A percentile compares a stretch with the other conserved stretches of the same genome.
Conservation (phyloP, 2,888 invertebrate genomes). For the Hydraecia micacea region DNA sequence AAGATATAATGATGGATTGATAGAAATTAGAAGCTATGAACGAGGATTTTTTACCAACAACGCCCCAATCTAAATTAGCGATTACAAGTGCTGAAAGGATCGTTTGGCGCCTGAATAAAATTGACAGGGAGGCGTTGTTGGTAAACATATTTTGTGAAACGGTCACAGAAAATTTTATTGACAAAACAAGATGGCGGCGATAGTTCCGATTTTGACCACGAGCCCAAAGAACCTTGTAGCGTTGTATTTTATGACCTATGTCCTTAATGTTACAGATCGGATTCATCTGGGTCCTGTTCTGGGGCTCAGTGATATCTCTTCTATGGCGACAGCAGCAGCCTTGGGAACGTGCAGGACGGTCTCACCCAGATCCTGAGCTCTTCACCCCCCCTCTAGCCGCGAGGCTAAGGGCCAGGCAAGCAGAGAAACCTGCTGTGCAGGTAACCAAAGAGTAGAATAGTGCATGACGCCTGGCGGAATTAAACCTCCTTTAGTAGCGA, state of each 20-base stretch:
- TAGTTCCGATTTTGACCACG: not conserved
- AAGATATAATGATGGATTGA: too few relatives aligned
- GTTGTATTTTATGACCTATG: not conserved
- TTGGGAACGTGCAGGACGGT: slow-evolving; percentile 78
- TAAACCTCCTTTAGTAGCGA: slow-evolving; percentile 3
- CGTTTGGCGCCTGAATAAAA: too few relatives aligned
- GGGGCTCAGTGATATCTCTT: slow-evolving; percentile 79
- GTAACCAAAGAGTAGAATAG: slow-evolving; percentile 67
- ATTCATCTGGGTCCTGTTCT: slow-evolving; percentile 80
- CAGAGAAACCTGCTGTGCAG: slow-evolving; percentile 75
- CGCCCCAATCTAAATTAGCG: too few relatives aligned
- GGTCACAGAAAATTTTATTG: not conserved
- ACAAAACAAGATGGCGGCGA: not conserved
- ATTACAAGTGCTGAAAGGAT: too few relatives aligned
- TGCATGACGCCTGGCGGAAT: slow-evolving; percentile 41
- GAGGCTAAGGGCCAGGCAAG: slow-evolving; percentile 69
- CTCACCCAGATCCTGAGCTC: slow-evolving; percentile 82
- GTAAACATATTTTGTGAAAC: too few relatives aligned
- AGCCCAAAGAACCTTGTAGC: too few relatives aligned
- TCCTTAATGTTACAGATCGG: slow-evolving; percentile 76
- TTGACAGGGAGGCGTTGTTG: too few relatives aligned
- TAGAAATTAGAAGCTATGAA: too few relatives aligned
- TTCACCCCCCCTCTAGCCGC: slow-evolving; percentile 84
- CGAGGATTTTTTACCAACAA: too few relatives aligned
- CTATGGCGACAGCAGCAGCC: slow-evolving; percentile 82